phyloP scores from a whole-genome alignment of 2,888 invertebrate genomes.

The Electrophaes corylata region DNA sequence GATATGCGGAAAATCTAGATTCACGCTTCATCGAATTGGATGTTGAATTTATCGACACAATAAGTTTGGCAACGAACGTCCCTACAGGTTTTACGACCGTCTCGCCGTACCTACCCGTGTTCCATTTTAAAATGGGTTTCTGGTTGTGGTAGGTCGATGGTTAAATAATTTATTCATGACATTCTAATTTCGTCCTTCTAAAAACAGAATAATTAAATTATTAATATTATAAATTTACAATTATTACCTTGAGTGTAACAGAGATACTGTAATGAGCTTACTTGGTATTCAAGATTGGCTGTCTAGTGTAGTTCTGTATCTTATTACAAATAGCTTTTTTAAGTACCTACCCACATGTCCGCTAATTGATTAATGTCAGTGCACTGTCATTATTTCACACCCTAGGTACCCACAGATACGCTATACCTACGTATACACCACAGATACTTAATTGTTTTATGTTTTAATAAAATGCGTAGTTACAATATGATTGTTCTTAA shows the following conservation, averaged over 20 bases:
- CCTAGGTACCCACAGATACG: no score
- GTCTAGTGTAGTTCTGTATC: no score
- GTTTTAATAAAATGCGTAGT: no score
- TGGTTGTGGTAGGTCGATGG: slow-evolving; percentile 77
- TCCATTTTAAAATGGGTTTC: slow-evolving; percentile 78
- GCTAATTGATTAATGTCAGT: no score
- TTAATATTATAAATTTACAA: background rate
- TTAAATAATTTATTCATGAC: slow-evolving; percentile 47
- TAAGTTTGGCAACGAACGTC: slow-evolving; percentile 46
- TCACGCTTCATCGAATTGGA: background rate
- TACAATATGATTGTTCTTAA: no score
- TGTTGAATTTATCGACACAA: slow-evolving; percentile 28
- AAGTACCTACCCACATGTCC: no score
- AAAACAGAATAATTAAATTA: background rate
- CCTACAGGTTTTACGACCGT: slow-evolving; percentile 73
- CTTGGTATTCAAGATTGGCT: no score
- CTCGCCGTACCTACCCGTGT: slow-evolving; percentile 61
- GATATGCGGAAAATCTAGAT: background rate
- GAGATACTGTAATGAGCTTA: no score
- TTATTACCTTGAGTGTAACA: background rate
- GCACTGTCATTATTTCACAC: no score
- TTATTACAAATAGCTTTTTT: no score
- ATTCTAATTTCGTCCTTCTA: slow-evolving; percentile 7
- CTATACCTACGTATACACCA: no score
- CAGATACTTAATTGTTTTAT: no score